Evolutionary conservation across 1,140 invertebrate genomes (phyloP).

Genomic region (Pseudoatta argentina): DNA sequence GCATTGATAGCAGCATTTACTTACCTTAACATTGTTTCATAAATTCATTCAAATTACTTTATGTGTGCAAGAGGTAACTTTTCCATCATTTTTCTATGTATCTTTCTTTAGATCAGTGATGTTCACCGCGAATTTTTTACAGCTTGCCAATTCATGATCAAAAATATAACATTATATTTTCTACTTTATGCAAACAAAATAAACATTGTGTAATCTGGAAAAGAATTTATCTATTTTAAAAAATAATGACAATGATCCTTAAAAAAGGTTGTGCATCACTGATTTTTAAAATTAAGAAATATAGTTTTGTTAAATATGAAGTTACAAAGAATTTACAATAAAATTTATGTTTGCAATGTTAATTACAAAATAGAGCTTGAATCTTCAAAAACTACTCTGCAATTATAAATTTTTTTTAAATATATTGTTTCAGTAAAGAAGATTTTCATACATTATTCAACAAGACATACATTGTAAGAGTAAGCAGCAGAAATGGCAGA

Average conservation of each 20-base stretch:
- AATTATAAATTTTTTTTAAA: not conserved
- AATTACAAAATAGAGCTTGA: not conserved
- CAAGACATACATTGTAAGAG: not conserved
- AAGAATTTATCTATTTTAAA: too few species aligned
- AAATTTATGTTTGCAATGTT: not conserved
- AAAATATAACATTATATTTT: too few species aligned
- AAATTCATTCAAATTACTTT: not conserved
- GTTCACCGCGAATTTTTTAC: too few species aligned
- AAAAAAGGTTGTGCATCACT: too few species aligned
- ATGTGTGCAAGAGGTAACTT: not conserved
- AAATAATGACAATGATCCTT: too few species aligned
- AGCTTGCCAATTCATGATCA: too few species aligned
- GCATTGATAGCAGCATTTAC: not conserved
- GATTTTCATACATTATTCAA: not conserved
- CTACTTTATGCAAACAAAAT: too few species aligned
- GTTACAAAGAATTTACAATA: not conserved
- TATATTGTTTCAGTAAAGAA: not conserved
- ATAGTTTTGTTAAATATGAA: not conserved
- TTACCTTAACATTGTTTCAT: not conserved
- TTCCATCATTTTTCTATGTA: not conserved
- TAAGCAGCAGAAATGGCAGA: conserved; percentile 12
- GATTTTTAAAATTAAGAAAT: not conserved
- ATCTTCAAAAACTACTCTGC: not conserved
- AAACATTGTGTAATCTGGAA: too few species aligned
- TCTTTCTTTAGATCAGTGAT: not conserved